These are phyloP conservation scores for Campoplex capitator DNA, from an alignment of 2,888 invertebrate genomes.

Conservation along the genomic window DNA sequence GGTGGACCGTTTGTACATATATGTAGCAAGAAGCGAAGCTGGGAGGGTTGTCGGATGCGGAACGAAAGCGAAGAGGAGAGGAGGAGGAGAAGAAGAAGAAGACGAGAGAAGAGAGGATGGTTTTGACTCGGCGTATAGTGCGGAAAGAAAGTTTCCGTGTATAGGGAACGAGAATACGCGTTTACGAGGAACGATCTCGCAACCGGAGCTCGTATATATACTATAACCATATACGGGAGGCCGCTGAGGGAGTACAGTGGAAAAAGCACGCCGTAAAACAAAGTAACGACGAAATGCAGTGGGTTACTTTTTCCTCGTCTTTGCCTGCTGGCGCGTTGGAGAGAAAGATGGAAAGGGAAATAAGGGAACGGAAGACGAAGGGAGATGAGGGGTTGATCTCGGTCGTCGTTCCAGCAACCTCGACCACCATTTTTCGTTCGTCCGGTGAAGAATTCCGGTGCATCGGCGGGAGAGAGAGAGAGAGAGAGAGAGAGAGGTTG, in stretches of 20 bases:
- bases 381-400: constrained; percentile 51
- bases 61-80: constrained; percentile 34
- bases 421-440: constrained; percentile 58
- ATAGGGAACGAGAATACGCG: constrained; percentile 3
- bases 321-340: constrained; percentile 65
- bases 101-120: neutral
- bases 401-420: constrained; percentile 54
- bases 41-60: constrained; percentile 38
- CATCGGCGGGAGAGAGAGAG: neutral
- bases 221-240: constrained; percentile 4
- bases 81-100: neutral
- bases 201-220: constrained; percentile 39
- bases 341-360: constrained; percentile 16
- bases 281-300: constrained; percentile 84
- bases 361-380: constrained; percentile 6
- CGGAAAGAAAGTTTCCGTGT: constrained; percentile 40
- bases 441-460: constrained; percentile 51
- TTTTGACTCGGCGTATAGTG: constrained; percentile 47
- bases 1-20: constrained; percentile 44
- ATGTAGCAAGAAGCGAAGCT: constrained; percentile 34
- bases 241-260: constrained; percentile 62
- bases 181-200: constrained; percentile 57
- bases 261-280: constrained; percentile 81
- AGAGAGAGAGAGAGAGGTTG: neutral
- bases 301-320: constrained; percentile 67